phyloP scores from a whole-genome alignment of 1,140 invertebrate genomes.

The Procambarus clarkii region DNA sequence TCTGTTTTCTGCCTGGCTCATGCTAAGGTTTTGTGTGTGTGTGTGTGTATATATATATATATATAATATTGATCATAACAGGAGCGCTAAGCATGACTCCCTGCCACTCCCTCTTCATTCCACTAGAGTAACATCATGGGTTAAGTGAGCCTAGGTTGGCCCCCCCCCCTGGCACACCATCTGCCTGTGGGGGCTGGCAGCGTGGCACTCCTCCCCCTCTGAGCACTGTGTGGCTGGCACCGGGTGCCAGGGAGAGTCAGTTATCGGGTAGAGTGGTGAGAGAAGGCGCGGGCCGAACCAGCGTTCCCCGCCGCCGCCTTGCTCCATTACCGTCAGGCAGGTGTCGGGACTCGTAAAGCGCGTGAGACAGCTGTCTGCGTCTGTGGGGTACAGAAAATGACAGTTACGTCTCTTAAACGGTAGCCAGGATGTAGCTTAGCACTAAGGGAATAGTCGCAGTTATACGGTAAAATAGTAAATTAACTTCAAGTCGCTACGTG shows the following conservation, averaged over 20 bases:
- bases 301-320: not conserved
- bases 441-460: not conserved
- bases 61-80: no score
- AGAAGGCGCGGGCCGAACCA: slow-evolving; percentile 33
- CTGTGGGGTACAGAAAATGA: not conserved
- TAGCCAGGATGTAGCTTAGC: not conserved
- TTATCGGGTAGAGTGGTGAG: slow-evolving; percentile 43
- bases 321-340: not conserved
- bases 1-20: no score
- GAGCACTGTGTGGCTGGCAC: slow-evolving; percentile 28
- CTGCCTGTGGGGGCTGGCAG: slow-evolving; percentile 36
- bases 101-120: not conserved
- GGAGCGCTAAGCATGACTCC: not conserved
- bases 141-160: not conserved
- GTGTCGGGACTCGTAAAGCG: not conserved
- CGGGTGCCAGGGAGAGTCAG: slow-evolving; percentile 37
- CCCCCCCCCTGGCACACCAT: not conserved
- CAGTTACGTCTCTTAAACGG: not conserved
- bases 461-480: not conserved
- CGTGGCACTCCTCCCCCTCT: slow-evolving; percentile 14
- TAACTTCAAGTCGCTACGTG: not conserved
- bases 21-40: no score
- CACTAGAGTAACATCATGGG: not conserved
- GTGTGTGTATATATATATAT: no score
- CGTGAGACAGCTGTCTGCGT: not conserved